Percentiles rank a stretch among this genome's conserved stretches.
Conservation (phyloP, 2,888 invertebrate genomes). For the Mythimna loreyi region DNA sequence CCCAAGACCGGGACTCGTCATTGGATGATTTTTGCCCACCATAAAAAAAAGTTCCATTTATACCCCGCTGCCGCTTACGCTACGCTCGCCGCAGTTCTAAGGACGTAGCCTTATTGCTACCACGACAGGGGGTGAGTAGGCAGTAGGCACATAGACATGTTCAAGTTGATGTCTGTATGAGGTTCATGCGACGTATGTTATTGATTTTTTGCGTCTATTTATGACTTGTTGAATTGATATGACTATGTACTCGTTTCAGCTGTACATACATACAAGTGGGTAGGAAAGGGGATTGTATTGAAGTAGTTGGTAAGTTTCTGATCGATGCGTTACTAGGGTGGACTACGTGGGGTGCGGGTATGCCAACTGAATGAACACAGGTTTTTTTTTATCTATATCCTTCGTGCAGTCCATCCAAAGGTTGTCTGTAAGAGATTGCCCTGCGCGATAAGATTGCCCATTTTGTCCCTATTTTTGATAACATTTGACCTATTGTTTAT, state of each 20-base stretch:
- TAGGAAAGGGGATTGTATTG: neutral
- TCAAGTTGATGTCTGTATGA: constrained; percentile 33
- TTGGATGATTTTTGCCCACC: too few species aligned
- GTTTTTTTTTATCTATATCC: too few species aligned
- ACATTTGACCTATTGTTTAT: too few species aligned
- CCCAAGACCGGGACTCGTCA: too few species aligned
- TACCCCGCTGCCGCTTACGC: neutral
- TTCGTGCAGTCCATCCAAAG: too few species aligned
- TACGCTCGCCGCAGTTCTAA: neutral
- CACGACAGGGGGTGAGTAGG: neutral
- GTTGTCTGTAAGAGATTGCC: too few species aligned
- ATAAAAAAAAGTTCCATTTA: too few species aligned
- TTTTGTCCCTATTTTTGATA: too few species aligned
- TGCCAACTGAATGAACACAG: too few species aligned
- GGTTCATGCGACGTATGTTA: constrained; percentile 31
- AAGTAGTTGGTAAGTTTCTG: neutral
- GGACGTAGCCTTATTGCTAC: neutral
- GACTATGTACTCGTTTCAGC: neutral
- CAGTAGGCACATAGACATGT: constrained; percentile 21
- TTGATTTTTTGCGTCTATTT: constrained; percentile 38
- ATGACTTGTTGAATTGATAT: constrained; percentile 2
- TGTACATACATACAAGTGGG: too few species aligned
- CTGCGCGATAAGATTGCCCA: too few species aligned
- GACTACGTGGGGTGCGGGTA: neutral
- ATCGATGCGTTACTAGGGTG: neutral